Conservation (phyloP, 1,140 invertebrate species). For the Carcinoscorpius rotundicauda region DNA sequence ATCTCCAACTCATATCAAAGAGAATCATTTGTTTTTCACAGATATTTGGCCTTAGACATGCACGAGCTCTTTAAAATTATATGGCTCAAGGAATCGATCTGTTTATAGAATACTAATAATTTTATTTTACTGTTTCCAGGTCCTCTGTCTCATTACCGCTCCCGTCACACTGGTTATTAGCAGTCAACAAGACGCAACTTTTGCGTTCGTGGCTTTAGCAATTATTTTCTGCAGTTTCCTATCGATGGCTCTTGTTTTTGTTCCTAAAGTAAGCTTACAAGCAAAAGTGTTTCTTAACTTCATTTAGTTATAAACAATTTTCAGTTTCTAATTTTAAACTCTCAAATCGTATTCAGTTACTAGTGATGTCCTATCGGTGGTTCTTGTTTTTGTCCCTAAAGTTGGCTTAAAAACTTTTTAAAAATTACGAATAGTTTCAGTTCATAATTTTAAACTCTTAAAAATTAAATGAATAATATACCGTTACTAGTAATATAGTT, state of each 20-base stretch:
- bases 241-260: conserved; percentile 92
- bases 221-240: conserved; percentile 95
- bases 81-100: too few species aligned
- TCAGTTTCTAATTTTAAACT: too few species aligned
- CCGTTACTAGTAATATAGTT: conserved; percentile 51
- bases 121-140: conserved; percentile 24
- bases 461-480: too few species aligned
- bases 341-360: too few species aligned
- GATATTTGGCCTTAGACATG: too few species aligned
- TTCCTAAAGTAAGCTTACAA: conserved; percentile 65
- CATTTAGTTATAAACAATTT: background rate
- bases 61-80: too few species aligned
- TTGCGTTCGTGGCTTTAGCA: conserved; percentile 87
- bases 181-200: conserved; percentile 92
- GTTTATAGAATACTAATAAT: background rate
- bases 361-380: conserved; percentile 89
- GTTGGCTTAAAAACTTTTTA: conserved; percentile 36
- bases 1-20: too few species aligned
- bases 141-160: conserved; percentile 91
- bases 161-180: conserved; percentile 90
- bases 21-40: too few species aligned
- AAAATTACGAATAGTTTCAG: background rate
- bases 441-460: too few species aligned
- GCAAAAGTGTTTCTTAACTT: background rate
- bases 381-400: conserved; percentile 91